Evolutionary conservation across 2,113 vertebrate genomes (phyloP).

Genomic region (Scolopax mira): DNA sequence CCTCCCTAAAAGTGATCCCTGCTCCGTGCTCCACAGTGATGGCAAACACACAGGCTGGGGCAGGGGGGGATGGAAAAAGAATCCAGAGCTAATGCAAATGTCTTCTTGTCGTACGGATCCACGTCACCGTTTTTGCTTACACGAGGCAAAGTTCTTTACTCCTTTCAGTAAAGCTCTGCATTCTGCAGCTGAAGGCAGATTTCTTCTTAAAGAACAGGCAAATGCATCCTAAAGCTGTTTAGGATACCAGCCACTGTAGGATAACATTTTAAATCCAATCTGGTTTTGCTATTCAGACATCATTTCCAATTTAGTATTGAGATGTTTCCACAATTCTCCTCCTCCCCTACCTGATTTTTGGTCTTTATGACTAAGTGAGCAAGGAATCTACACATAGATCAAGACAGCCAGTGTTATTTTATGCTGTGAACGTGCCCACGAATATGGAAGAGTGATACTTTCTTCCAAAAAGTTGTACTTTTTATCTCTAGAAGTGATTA

Average conservation of each 20-base stretch:
- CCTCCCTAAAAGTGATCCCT: neutral
- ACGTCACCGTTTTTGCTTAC: neutral
- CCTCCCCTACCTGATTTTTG: neutral
- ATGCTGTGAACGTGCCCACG: neutral
- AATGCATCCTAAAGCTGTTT: neutral
- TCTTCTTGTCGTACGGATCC: neutral
- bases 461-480: neutral
- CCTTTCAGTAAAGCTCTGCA: neutral
- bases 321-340: slow-evolving; percentile 18
- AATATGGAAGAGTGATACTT: neutral
- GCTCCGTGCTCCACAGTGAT: neutral
- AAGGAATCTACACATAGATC: neutral
- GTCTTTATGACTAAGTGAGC: neutral
- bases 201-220: neutral
- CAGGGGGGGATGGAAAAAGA: neutral
- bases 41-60: neutral
- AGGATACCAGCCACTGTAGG: neutral
- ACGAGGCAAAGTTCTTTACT: neutral
- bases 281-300: neutral
- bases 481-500: neutral
- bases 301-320: neutral
- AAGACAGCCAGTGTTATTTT: neutral
- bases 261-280: neutral
- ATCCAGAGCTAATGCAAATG: neutral
- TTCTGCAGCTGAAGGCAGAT: neutral